These are phyloP conservation scores for Rotaria magnacalcarata DNA, from an alignment of 2,888 invertebrate genomes.

Conservation along the genomic window DNA sequence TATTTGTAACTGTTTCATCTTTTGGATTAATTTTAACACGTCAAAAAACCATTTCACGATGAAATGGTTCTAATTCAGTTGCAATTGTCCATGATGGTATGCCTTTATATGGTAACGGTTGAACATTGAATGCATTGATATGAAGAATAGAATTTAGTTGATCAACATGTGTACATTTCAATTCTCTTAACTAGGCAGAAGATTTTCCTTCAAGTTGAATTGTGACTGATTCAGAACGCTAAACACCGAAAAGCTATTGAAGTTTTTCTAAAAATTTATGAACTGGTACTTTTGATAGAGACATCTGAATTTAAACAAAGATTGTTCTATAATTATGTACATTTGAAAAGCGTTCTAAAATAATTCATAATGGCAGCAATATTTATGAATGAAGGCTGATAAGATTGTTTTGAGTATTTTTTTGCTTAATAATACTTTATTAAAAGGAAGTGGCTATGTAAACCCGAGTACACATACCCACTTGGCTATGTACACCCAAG, in stretches of 20 bases:
- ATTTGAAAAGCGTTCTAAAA: too few relatives aligned
- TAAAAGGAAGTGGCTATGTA: too few relatives aligned
- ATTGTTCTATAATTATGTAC: too few relatives aligned
- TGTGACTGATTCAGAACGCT: neutral
- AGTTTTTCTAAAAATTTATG: conserved; percentile 33
- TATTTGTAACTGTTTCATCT: neutral
- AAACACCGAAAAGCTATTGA: neutral
- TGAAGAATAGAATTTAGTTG: conserved; percentile 20
- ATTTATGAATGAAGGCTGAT: too few relatives aligned
- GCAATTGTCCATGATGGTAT: neutral
- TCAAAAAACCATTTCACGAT: conserved; percentile 35
- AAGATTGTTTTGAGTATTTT: too few relatives aligned
- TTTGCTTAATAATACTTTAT: too few relatives aligned
- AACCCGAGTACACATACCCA: too few relatives aligned
- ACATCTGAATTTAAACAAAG: neutral
- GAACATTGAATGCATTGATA: conserved; percentile 8
- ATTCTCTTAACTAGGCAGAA: neutral
- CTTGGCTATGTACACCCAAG: too few relatives aligned
- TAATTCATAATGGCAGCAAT: too few relatives aligned
- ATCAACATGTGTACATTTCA: conserved; percentile 1
- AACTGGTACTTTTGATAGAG: neutral
- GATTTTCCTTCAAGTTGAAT: neutral
- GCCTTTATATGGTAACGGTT: neutral
- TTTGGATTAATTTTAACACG: conserved; percentile 31
- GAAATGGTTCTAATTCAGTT: conserved; percentile 29